phyloP scores from a whole-genome alignment of 2,113 vertebrate genomes.

The Pachyramphus minor region DNA sequence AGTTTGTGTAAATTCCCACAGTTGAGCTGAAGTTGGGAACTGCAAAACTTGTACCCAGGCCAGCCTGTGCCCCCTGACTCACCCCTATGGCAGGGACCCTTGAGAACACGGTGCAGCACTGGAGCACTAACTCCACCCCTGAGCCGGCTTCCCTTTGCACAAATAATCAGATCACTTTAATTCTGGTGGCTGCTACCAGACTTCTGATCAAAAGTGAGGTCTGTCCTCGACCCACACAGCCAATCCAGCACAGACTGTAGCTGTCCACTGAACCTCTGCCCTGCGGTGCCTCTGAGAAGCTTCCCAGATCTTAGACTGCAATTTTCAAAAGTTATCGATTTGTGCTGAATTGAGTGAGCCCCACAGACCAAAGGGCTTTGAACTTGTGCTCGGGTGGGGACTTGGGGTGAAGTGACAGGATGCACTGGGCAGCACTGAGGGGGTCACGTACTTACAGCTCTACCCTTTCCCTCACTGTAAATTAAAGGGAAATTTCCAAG shows the following conservation, averaged over 20 bases:
- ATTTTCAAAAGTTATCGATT: not conserved
- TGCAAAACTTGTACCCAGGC: not conserved
- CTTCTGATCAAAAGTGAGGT: not conserved
- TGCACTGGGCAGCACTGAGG: not conserved
- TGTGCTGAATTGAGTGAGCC: not conserved
- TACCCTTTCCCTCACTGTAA: not conserved
- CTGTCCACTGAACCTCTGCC: not conserved
- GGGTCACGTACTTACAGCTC: accelerated
- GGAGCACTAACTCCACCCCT: not conserved
- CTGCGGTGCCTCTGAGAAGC: not conserved
- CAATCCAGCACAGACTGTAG: not conserved
- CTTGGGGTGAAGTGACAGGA: not conserved
- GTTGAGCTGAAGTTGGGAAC: not conserved
- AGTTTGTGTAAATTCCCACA: not conserved
- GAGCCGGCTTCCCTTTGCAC: not conserved
- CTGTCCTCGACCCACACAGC: not conserved
- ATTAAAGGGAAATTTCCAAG: not conserved
- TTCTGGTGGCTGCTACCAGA: not conserved
- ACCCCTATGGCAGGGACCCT: not conserved
- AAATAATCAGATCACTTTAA: not conserved
- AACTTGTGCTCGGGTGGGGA: not conserved
- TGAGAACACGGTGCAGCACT: not conserved
- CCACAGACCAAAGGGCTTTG: not conserved
- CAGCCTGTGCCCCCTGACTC: not conserved
- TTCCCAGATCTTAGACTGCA: not conserved